phyloP scores from a whole-genome alignment of 2,113 vertebrate genomes.

The Paradoxurus hermaphroditus region DNA sequence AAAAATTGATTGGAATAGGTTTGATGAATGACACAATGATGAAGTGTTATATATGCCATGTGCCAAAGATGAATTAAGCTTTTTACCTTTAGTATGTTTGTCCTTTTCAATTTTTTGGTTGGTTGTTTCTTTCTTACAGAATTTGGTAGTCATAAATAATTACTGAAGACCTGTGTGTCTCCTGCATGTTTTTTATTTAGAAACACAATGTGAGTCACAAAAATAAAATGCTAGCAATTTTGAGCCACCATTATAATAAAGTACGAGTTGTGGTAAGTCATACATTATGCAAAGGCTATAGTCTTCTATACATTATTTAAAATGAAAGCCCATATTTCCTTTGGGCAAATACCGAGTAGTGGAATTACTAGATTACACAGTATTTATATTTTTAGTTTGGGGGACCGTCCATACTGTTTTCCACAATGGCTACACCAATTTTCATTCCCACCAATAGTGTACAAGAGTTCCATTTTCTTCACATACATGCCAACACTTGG shows the following conservation, averaged over 20 bases:
- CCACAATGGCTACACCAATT: not conserved
- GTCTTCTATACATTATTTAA: not conserved
- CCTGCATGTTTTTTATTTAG: not conserved
- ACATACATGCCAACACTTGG: not conserved
- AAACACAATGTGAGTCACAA: not conserved
- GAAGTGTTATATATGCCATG: not conserved
- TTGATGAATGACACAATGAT: not conserved
- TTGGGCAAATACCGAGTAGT: not conserved
- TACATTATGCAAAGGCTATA: not conserved
- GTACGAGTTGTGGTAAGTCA: not conserved
- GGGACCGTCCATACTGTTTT: not conserved
- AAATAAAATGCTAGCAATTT: constrained; percentile 14
- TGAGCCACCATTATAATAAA: not conserved
- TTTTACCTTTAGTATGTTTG: not conserved
- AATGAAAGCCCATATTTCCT: not conserved
- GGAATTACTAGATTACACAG: not conserved
- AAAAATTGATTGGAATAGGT: not conserved
- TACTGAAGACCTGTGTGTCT: not conserved
- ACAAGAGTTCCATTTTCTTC: not conserved
- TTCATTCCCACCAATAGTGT: not conserved
- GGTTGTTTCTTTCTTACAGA: not conserved
- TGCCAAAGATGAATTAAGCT: not conserved
- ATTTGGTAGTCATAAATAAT: not conserved
- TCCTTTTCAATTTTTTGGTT: not conserved
- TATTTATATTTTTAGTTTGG: not conserved